Evolutionary conservation across 2,888 invertebrate species (phyloP).

Genomic region (Esperia sulphurella): DNA sequence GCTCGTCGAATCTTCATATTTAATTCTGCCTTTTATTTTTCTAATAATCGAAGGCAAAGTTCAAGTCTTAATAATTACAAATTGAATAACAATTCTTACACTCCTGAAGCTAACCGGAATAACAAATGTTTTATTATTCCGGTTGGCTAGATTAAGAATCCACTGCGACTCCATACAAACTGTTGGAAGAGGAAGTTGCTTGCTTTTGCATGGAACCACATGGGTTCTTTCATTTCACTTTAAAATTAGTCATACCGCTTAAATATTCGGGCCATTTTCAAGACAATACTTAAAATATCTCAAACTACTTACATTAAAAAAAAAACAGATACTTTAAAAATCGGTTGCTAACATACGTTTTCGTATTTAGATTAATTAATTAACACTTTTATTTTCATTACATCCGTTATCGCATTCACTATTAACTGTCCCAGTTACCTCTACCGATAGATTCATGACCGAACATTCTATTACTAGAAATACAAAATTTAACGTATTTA

Average conservation of each 20-base stretch:
- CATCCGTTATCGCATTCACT: conserved; percentile 41
- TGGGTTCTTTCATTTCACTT: conserved; percentile 51
- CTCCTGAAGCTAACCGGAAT: neutral
- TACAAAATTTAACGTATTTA: conserved; percentile 80
- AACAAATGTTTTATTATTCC: neutral
- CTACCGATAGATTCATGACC: conserved; percentile 65
- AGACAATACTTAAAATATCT: conserved; percentile 24
- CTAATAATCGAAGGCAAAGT: conserved; percentile 51
- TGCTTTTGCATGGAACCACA: conserved; percentile 63
- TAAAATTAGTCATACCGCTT: conserved; percentile 12
- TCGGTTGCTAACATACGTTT: conserved; percentile 50
- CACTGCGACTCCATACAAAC: conserved; percentile 67
- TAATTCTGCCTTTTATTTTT: conserved; percentile 41
- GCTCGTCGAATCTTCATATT: conserved; percentile 70
- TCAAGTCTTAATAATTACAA: conserved; percentile 13
- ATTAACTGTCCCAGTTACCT: conserved; percentile 44
- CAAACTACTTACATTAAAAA: conserved; percentile 23
- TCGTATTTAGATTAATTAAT: conserved; percentile 41
- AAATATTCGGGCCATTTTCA: conserved; percentile 22
- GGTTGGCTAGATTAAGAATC: conserved; percentile 49
- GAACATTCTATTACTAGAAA: conserved; percentile 76
- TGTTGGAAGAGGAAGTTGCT: conserved; percentile 76
- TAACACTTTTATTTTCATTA: conserved; percentile 43
- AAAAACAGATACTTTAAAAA: conserved; percentile 17
- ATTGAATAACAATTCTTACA: neutral